Evolutionary conservation across 2,888 invertebrate genomes (phyloP).

Genomic region (Rambutsinella grinnellia): DNA sequence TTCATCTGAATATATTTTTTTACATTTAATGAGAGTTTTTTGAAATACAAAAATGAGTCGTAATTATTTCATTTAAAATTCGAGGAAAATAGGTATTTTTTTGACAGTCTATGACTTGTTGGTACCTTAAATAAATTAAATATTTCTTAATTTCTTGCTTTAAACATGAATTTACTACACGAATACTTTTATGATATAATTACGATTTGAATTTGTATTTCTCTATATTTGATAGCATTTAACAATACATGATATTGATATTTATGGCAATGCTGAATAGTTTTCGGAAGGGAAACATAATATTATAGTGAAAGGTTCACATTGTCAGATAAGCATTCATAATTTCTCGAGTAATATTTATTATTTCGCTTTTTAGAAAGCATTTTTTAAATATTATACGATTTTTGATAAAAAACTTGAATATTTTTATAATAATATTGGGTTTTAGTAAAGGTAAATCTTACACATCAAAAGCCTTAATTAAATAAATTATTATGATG

Average conservation of each 20-base stretch:
- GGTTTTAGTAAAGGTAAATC: too few relatives aligned
- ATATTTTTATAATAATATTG: too few relatives aligned
- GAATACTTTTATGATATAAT: background rate
- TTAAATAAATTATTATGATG: background rate
- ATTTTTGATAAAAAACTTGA: too few relatives aligned
- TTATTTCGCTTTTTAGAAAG: background rate
- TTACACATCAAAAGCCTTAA: background rate
- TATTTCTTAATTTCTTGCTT: background rate
- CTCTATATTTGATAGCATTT: background rate
- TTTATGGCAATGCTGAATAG: background rate
- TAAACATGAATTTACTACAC: background rate
- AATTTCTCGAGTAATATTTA: background rate
- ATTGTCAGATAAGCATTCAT: background rate
- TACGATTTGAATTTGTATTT: background rate
- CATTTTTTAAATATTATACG: too few relatives aligned
- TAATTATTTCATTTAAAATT: constrained; percentile 22
- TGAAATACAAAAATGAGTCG: constrained; percentile 47
- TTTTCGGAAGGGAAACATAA: background rate
- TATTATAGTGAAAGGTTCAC: too few relatives aligned
- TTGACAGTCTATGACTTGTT: constrained; percentile 51
- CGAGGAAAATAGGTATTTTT: constrained; percentile 51
- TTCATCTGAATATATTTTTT: background rate
- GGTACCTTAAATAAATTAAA: constrained; percentile 16
- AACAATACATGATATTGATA: background rate
- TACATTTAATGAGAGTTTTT: constrained; percentile 12